phyloP scores from a whole-genome alignment of 2,888 invertebrate genomes.

The Leptinotarsa rubiginosa region DNA sequence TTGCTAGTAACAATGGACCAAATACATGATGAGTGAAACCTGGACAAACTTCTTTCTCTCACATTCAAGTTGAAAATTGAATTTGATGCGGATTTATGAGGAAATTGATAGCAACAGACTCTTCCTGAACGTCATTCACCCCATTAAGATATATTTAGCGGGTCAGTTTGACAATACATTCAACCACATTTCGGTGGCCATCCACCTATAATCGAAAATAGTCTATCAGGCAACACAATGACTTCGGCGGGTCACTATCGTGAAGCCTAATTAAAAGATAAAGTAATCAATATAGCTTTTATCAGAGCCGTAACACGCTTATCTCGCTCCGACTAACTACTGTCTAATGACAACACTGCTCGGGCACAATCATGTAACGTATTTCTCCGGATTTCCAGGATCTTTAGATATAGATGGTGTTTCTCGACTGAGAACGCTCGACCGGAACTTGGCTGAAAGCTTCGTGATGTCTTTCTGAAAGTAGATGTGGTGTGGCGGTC shows the following conservation, averaged over 20 bases:
- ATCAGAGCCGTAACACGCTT: conserved; percentile 42
- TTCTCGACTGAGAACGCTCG: conserved; percentile 27
- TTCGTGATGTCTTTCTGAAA: conserved; percentile 18
- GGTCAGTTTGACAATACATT: conserved; percentile 24
- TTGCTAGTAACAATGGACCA: no score
- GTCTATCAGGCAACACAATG: conserved; percentile 38
- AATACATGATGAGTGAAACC: no score
- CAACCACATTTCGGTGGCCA: conserved; percentile 16
- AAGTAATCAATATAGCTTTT: conserved; percentile 45
- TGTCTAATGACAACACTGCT: conserved; percentile 37
- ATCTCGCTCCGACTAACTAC: conserved; percentile 37
- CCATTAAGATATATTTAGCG: conserved; percentile 20
- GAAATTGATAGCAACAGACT: background rate
- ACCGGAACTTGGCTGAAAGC: conserved; percentile 42
- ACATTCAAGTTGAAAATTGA: no score
- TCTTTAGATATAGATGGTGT: conserved; percentile 38
- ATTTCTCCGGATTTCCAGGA: conserved; percentile 40
- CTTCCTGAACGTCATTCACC: background rate
- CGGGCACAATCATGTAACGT: conserved; percentile 35
- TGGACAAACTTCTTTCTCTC: no score
- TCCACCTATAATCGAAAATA: conserved; percentile 37
- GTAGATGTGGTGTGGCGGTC: background rate
- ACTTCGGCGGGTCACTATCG: conserved; percentile 40
- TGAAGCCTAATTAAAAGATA: conserved; percentile 47
- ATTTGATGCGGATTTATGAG: background rate